These are phyloP conservation scores for Podabrus alpinus DNA, from an alignment of 2,888 invertebrate species.

Conservation along the genomic window DNA sequence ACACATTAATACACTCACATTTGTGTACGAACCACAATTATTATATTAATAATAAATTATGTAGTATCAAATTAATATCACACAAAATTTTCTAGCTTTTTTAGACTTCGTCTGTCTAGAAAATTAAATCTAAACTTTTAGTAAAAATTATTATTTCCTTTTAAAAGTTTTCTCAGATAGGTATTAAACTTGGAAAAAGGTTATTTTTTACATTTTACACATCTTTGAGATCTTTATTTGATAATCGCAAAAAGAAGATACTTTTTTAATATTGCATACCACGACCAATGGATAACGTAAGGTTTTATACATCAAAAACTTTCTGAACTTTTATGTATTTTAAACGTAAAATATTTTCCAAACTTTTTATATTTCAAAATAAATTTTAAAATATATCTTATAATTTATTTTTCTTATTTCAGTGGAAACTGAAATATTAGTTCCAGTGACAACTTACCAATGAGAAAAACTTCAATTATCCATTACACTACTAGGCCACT, in stretches of 20 bases:
- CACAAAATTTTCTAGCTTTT: neutral
- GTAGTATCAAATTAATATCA: too few relatives aligned
- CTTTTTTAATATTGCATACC: conserved; percentile 14
- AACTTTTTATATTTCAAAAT: conserved; percentile 3
- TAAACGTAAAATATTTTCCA: neutral
- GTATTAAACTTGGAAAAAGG: neutral
- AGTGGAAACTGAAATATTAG: too few relatives aligned
- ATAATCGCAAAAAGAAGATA: neutral
- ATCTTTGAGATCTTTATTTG: conserved; percentile 18
- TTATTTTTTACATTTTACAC: conserved; percentile 16
- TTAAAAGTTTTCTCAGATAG: neutral
- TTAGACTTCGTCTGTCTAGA: neutral
- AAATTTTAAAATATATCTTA: neutral
- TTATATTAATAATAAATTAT: too few relatives aligned
- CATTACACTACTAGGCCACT: neutral
- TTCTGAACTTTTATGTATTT: neutral
- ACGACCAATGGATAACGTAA: neutral
- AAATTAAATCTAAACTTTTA: neutral
- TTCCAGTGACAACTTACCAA: neutral
- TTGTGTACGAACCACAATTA: too few relatives aligned
- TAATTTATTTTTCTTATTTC: neutral
- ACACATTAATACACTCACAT: neutral
- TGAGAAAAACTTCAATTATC: neutral
- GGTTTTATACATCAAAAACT: neutral
- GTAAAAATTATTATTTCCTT: neutral